phyloP scores from a whole-genome alignment of 2,113 vertebrate genomes.

The Symphodus melops region DNA sequence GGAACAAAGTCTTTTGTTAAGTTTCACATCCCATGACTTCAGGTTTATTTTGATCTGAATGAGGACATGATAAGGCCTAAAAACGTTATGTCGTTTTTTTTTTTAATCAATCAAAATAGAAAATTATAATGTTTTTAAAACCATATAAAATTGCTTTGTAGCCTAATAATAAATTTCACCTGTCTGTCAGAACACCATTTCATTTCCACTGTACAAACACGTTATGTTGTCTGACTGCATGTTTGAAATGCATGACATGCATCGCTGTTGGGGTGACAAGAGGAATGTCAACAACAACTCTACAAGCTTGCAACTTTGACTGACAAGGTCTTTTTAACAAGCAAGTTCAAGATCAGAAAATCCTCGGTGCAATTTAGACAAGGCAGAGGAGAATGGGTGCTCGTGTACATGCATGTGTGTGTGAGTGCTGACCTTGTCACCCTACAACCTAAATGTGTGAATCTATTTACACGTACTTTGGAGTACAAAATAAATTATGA shows the following conservation, averaged over 20 bases:
- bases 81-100: too few relatives aligned
- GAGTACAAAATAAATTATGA: neutral
- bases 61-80: too few relatives aligned
- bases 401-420: neutral
- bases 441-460: neutral
- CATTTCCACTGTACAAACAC: constrained; percentile 7
- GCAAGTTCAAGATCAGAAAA: constrained; percentile 18
- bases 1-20: too few relatives aligned
- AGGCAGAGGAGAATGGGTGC: constrained; percentile 3
- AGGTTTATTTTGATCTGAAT: too few relatives aligned
- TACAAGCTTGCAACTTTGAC: neutral
- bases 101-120: too few relatives aligned
- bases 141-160: constrained; percentile 7
- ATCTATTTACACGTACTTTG: neutral
- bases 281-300: constrained; percentile 65
- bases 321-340: constrained; percentile 27
- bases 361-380: constrained; percentile 20
- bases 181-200: constrained; percentile 3
- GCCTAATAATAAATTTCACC: neutral
- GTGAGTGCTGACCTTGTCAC: neutral
- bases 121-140: too few relatives aligned
- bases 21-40: too few relatives aligned
- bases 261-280: constrained; percentile 1
- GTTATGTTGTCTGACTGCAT: constrained; percentile 24
- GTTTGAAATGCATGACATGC: constrained; percentile 38